Evolutionary conservation across 2,113 vertebrate species (phyloP), one percentile per base, ranked within the genome.

Genomic region (Lucifuga dentata): DNA sequence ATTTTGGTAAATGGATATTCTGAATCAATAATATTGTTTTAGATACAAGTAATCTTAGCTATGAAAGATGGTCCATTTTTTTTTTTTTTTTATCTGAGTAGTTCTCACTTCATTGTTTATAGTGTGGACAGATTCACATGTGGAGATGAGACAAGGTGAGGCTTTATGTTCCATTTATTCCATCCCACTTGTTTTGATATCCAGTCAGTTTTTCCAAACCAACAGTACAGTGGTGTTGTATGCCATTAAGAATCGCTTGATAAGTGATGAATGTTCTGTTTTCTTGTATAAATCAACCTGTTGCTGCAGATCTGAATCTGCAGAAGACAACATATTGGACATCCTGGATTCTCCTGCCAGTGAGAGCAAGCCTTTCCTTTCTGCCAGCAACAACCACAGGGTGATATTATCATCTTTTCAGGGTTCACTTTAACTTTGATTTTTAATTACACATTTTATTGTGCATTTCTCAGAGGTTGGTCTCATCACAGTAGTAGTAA

Each of bases 351-450:
- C 91, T 63, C 78, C 90, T 3, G 41, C 78, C 38, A 86, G 69
- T 66, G 91, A 90, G 43, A 76, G 73, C 86, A 91, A 92, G 76
- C 76, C 91, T 66, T 67, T 86, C 40, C 63, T 89, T n/a, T 24
- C 87, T 56, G 51, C 91, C 24, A 79, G 87, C 81, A 69, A 89
- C 62, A 90, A 76, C 68, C 94, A 92, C 75, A 95, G 92, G 94
- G 95, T 95, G 88, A 89, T 76, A 53, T 64, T 38, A 58, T 46
- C 11, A 29, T 21, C 19, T 21, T 5, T 73, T 38, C 48, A 45
- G 17, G 57, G 0, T 61, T 38, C 0, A 46, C 16, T 16, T 11
- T 11, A 21, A 6, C 13, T 2, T 33, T 35, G n/a, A 13, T 26
- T 49, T 68, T 16, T 40, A 46, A 59, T 49, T 23, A 3, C 21